A percentile compares a stretch with the other conserved stretches of the same genome.
Conservation (phyloP, 2,888 invertebrate genomes). For the Diarsia mendica region DNA sequence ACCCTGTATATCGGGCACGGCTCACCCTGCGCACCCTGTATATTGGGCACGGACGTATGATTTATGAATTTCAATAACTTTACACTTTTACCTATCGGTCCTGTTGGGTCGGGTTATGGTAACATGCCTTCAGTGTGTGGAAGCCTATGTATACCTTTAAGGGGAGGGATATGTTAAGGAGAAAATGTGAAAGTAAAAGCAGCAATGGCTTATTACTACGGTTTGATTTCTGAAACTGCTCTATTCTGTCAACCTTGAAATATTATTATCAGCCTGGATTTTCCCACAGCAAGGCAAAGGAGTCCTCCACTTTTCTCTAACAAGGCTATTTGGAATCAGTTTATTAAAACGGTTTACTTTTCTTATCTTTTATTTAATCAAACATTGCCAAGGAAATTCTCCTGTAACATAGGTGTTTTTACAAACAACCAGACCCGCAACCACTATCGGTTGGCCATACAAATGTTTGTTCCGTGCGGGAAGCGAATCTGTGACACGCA, state of each 20-base stretch:
- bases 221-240: neutral
- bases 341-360: no score
- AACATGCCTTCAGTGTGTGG: conserved; percentile 8
- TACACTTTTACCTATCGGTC: conserved; percentile 56
- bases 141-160: neutral
- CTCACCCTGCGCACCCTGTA: conserved; percentile 63
- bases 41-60: conserved; percentile 72
- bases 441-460: no score
- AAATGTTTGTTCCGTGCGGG: no score
- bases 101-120: neutral
- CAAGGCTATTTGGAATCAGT: no score
- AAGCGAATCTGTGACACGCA: no score
- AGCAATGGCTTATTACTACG: neutral
- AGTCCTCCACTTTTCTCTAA: no score
- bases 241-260: neutral
- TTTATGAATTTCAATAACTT: conserved; percentile 79
- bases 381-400: no score
- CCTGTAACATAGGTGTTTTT: no score
- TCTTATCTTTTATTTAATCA: no score
- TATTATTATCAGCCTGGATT: no score
- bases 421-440: no score
- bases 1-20: conserved; percentile 68
- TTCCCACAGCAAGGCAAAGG: no score
- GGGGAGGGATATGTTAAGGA: neutral
- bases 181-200: neutral